Evolutionary conservation across 2,888 invertebrate genomes (phyloP).

Genomic region (Ichneumon xanthorius): DNA sequence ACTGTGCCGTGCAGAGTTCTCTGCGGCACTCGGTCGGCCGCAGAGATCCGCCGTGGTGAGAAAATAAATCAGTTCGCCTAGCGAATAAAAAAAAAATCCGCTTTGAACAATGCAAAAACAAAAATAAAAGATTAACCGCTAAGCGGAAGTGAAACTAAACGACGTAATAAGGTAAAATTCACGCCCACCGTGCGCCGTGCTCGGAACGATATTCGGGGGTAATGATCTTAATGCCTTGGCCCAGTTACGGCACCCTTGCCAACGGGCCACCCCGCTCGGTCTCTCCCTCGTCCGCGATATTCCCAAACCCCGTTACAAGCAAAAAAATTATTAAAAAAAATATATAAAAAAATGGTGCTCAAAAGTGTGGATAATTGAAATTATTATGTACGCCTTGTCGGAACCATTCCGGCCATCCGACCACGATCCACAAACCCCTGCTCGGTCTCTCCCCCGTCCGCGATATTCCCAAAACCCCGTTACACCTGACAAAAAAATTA

Average conservation of each 20-base stretch:
- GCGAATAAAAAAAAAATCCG: neutral
- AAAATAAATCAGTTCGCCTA: neutral
- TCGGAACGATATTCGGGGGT: neutral
- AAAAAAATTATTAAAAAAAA: neutral
- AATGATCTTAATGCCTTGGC: conserved; percentile 9
- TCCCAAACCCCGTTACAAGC: neutral
- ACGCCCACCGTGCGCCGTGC: neutral
- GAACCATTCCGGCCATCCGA: no score
- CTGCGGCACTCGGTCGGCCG: neutral
- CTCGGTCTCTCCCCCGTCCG: neutral
- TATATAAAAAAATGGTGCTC: neutral
- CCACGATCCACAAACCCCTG: neutral
- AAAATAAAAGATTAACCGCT: neutral
- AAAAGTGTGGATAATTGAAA: no score
- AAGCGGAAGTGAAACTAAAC: neutral
- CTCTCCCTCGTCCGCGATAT: neutral
- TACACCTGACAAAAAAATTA: neutral
- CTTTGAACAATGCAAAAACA: neutral
- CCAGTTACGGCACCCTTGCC: conserved; percentile 1
- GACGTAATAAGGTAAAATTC: neutral
- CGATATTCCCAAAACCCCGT: neutral
- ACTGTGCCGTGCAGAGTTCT: neutral
- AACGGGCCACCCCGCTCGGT: neutral
- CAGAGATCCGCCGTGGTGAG: neutral
- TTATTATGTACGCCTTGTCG: no score